Base-by-base conservation (phyloP, 2,888 invertebrate species). In the Orthosia incerta region DNA sequence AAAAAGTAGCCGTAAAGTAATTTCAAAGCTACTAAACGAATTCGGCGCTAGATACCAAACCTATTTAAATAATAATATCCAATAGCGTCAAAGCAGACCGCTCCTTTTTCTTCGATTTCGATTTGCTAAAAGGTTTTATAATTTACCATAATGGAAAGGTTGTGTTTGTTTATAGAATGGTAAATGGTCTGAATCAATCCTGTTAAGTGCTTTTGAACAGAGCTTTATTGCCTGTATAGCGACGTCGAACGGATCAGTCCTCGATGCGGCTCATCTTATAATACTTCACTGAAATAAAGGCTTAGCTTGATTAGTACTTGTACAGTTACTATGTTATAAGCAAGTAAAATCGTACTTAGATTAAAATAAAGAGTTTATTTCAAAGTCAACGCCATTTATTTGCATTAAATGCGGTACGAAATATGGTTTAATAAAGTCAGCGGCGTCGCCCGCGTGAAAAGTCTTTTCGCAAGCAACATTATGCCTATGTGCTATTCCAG, bases 131-230 rank as follows among this genome's bases (percentile, higher is more conserved):
- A 95, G 95, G 95, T 94, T 95, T 95, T 95, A 95, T 95, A 95
- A 94, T 95, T 95, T 94, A 93, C 93, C 93, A 94, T 94, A 95
- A 95, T 95, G 94, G 95, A 95, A 95, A 94, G 94, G 94, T 94
- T 95, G 94, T 95, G 95, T 95, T 95, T 96, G 94, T 95, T 94
- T 95, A 94, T 95, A 95, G 95, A 95, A 95, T 95, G 93, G 95
- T 95, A 95, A 96, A 96, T 95, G 95, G 94, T 94, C 93, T 94
- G 95, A 95, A 95, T 95, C 96, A 96, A 96, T 96, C 94, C 92
- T 93, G 94, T 93, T 96, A 95, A 96, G 96, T 96, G 96, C 94
- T 95, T 95, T 96, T 94, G 93, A 94, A 93, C 94, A 93, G 93
- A 94, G 95, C 95, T 96, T 96, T 96, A 96, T 95, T 94, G 95